Base-by-base conservation (phyloP, 64 coral and sea anemone genomes). In the Montipora foliosa region DNA sequence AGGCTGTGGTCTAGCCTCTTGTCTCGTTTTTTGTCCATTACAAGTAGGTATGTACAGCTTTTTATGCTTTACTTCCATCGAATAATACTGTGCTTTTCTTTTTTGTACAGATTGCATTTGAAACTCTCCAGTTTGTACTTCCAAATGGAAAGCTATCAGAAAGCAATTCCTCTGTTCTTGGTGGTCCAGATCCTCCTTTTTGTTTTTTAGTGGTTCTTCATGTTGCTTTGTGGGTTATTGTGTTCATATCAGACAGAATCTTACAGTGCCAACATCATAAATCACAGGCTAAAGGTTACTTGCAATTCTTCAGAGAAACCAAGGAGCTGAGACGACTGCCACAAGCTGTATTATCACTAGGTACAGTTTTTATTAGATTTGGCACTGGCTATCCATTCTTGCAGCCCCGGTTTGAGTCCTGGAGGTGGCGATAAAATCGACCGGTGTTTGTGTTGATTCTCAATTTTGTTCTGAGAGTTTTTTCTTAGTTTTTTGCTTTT, bases 231-330 rank as follows among this genome's bases (percentile, higher is more conserved):
- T 98, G 97, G 97, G 67, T 93, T 8, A 1, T 96, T 2, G 84
- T 98, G 68, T 94, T 98, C 19, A n/a, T 95, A 12, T 77, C 78
- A 16, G 94, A 98, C 51, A 89, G 94, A 83, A 76, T 90, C 47
- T 87, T 98, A 47, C 91, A 94, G 13, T 71, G 78, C 50, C 67
- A 74, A 47, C 97, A 98, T 76, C 91, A 98, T 52, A 29, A 90
- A 7, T 95, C 92, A 22, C 94, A 96, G 82, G 86, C 82, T 14
- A 86, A 79, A 71, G 97, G 97, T 20, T 98, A 96, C 61, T 57
- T 98, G 19, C 79, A 98, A 45, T 96, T 98, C 82, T 98, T 93
- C 57, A 77, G 94, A 44, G 87, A 93, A 88, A 98, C 97, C 57
- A 96, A 95, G 55, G 78, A 91, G n/a, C 16, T 98, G 5, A 90